Conservation (phyloP, 2,113 vertebrate species). For the Malaclemys terrapin region DNA sequence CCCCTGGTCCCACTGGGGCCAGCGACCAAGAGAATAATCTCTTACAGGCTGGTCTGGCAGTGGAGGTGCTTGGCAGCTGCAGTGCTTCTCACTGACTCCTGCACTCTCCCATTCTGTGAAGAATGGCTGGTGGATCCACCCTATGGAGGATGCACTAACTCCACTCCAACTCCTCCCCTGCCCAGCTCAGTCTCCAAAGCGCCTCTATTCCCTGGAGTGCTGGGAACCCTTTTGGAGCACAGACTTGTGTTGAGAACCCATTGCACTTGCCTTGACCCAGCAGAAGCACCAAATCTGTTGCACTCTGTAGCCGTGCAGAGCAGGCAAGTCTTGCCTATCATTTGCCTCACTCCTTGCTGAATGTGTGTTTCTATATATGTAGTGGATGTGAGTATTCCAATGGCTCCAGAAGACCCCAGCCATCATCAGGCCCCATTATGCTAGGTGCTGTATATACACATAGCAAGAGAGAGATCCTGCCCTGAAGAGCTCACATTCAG, state of each 20-base stretch:
- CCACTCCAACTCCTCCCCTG: not conserved
- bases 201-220: fast-evolving
- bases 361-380: not conserved
- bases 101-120: not conserved
- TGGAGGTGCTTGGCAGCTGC: not conserved
- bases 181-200: not conserved
- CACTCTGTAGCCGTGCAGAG: not conserved
- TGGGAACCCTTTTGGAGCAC: not conserved
- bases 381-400: not conserved
- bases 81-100: not conserved
- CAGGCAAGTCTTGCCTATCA: not conserved
- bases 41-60: not conserved
- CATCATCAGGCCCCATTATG: not conserved
- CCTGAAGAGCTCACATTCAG: not conserved
- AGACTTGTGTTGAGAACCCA: too few species aligned
- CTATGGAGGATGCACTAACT: not conserved
- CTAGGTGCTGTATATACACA: not conserved
- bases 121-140: not conserved
- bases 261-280: too few species aligned
- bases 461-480: not conserved
- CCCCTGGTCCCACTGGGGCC: not conserved
- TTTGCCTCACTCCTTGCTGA: not conserved
- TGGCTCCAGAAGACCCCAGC: not conserved
- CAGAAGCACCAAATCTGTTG: not conserved
- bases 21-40: not conserved